Conservation (phyloP, 1,140 invertebrate species). For the Ceratina australensis region DNA sequence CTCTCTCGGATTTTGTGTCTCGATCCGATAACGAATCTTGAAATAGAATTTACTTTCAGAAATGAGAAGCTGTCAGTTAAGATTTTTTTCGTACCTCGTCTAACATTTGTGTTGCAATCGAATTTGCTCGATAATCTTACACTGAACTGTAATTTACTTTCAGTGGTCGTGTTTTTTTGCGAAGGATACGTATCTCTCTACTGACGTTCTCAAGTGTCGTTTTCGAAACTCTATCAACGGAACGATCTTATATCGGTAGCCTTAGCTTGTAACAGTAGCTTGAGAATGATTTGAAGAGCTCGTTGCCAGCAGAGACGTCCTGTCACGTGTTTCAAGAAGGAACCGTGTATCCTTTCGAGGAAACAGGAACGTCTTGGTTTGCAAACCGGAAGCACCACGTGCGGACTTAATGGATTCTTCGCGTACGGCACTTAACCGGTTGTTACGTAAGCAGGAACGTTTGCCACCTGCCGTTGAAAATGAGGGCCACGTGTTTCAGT, state of each 20-base stretch:
- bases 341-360: slow-evolving; percentile 34
- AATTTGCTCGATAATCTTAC: too few species aligned
- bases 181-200: too few species aligned
- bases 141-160: too few species aligned
- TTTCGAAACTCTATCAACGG: not conserved
- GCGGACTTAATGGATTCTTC: slow-evolving; percentile 43
- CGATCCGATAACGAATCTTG: not conserved
- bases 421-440: slow-evolving; percentile 39
- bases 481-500: slow-evolving; percentile 20
- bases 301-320: slow-evolving; percentile 57
- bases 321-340: slow-evolving; percentile 63
- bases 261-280: not conserved
- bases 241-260: not conserved
- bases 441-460: slow-evolving; percentile 15
- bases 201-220: not conserved
- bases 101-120: too few species aligned
- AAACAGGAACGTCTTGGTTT: slow-evolving; percentile 8
- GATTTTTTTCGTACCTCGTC: too few species aligned
- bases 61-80: too few species aligned
- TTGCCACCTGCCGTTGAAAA: slow-evolving; percentile 22
- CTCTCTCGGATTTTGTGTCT: not conserved
- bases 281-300: not conserved
- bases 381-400: slow-evolving; percentile 57
- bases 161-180: too few species aligned
- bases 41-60: not conserved